Base-by-base conservation (phyloP, 2,113 vertebrate species). In the Ondatra zibethicus region DNA sequence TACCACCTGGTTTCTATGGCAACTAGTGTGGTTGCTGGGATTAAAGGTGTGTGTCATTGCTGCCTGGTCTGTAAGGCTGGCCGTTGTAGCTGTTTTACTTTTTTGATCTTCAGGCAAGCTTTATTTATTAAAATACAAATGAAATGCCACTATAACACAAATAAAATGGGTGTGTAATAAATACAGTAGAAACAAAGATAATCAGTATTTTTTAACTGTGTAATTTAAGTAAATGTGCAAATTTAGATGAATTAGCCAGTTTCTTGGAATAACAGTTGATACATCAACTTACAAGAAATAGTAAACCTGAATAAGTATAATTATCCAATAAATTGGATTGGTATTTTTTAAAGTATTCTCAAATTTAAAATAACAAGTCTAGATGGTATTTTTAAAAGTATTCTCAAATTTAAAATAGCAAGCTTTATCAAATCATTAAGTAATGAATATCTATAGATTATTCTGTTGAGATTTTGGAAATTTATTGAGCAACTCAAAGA, bases 381-480 rank as follows among this genome's bases (percentile, higher is more conserved):
- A 25, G 19, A n/a, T 25, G 21, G 50, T 70, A 95, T 93, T 92
- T n/a, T n/a, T n/a, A n/a, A n/a, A 84, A 76, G 1, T 89, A 25
- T 21, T 94, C 55, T 96, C 58, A 76, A 95, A 80, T 93, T 93
- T 70, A 87, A 87, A 68, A 31, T 86, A 47, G 33, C 8, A 95
- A 73, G 21, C 47, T 85, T 92, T 45, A 47, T 33, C 66, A 84
- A 75, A 75, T 50, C 63, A 73, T 92, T 85, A 58, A 85, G 39
- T 4, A 92, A 92, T 31, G 29, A 85, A 78, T 80, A 5, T 92
- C 36, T 86, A 55, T 76, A 86, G 42, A 78, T 36, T 75, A 63
- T 97, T 75, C 72, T 76, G 63, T 27, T 94, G 13, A 61, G 88
- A 85, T 91, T 85, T 72, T 92, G 25, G 42, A 58, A 77, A 68